Evolutionary conservation across 2,888 invertebrate genomes (phyloP), one percentile per base, ranked within the genome.

Genomic region (Phasia obesa): DNA sequence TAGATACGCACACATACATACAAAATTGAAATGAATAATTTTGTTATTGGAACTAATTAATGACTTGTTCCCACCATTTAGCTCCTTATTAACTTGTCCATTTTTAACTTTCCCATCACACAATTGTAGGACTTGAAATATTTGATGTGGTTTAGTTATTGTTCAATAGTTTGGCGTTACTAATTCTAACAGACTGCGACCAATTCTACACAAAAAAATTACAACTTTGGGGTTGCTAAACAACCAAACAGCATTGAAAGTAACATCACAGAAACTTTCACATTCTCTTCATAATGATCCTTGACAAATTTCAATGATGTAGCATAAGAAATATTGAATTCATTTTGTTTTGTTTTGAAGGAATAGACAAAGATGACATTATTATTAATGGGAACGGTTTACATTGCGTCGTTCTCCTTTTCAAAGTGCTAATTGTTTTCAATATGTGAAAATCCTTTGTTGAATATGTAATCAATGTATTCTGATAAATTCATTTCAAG

Each of bases 111-210:
- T 84, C 84, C 84, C 81, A 81, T 62, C 71, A 80, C 67, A 76
- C 42, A 57, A 49, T 65, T 49, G 15, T 21, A 25, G 38, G 21
- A 64, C 9, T 65, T 23, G 19, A 21, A 70, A 67, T 59, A 62
- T 60, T 65, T 77, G 27, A 76, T 84, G 84, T 73, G 84, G 80
- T 80, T 80, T 76, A 57, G 38, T 75, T 75, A 79, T 75, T 79
- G 65, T 75, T 75, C 65, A 84, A 76, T 65, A 80, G 81, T 70
- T 64, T 65, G 59, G 86, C 87, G 84, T 86, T 65, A 84, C 91
- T 81, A 91, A 91, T 91, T 88, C 85, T 88, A 88, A 90, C 91
- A 90, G 88, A 90, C 91, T 91, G 88, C 86, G 89, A 81, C 91
- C 86, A 91, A 91, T 91, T 86, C 84, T n/a, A n/a, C 80, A 73